Base-by-base conservation (phyloP, 2,797 vertebrate genomes). In the Odontamblyopus lacepedii region DNA sequence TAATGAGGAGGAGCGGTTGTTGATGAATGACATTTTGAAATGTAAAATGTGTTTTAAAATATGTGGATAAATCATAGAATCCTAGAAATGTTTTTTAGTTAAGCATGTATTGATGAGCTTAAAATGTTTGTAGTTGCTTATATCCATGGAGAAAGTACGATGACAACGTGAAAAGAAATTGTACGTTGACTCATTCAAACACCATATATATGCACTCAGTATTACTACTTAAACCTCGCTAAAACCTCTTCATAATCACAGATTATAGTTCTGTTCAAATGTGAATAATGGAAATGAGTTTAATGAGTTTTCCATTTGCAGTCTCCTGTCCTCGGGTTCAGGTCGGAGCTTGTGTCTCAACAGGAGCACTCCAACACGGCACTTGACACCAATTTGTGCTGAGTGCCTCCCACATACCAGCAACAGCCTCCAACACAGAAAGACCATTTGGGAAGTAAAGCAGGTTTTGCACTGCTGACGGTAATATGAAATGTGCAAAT, bases 361-460 rank as follows among this genome's bases (percentile, higher is more conserved):
- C 71, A 75, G 63, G 71, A 76, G 76, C 56, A 79, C 76, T 65
- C 13, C 27, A 27, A 30, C 35, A 70, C 50, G 11, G 48, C 65
- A 56, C 79, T 83, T 84, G 64, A 84, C 70, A 78, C 48, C 38
- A 26, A 75, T 84, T 79, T 76, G 64, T 69, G 23, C 74, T 70
- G 59, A 82, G 70, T 67, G 19, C 56, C 15, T 63, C 55, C 35
- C 50, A 71, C 65, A 73, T 30, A 68, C 44, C 1, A 0, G 56
- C 44, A 62, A 56, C 71, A 57, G 61, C 48, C 7, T 35, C n/a
- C 6, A 63, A 11, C 32, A 71, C 66, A 27, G 57, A 57, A 73
- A 66, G 27, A 69, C 13, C 63, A 35, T 29, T 15, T 51, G 23
- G 6, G 50, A 71, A 56, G 53, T n/a, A 32, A 18, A 50, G 16